Base-by-base conservation (phyloP, 2,888 invertebrate species). In the Caenorhabditis auriculariae region DNA sequence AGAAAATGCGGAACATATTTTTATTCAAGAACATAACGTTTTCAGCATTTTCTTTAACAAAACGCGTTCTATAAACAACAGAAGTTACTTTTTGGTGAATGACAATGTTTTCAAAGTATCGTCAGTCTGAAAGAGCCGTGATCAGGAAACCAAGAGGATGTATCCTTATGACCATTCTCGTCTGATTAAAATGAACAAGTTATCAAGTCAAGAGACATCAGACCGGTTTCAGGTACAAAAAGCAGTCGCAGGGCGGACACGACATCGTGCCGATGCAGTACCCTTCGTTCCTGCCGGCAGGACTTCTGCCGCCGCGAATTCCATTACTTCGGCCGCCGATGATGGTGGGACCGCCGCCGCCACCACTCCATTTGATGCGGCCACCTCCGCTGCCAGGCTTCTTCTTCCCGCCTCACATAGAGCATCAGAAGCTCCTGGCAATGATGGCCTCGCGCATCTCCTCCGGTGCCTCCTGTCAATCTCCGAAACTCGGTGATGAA, bases 211-310 rank as follows among this genome's bases (percentile, higher is more conserved):
- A 12, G 35, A 32, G n/a, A 32, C 35, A 9, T 32, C 35, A 32
- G n/a, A 32, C 35, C 9, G n/a, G 5, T 51, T 51, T 1, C 57
- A 62, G 62, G 24, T 62, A 54, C 54, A 62, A 62, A 42, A 62
- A 62, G 29, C 51, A 50, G 3, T 28, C 38, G 9, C 56, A 54
- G 24, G 42, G 28, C n/a, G 23, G 35, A 9, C 48, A 64, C 9
- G 58, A 64, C 26, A 7, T 61, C 23, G 60, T 61, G 17, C 53
- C 50, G 26, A 50, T 71, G 29, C 66, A 54, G n/a, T 66, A 56
- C 50, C 59, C 62, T 35, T 50, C 66, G 39, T 68, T 63, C 59
- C 37, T 63, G 23, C 54, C 61, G 4, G 58, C 45, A 17, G 57
- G 57, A 41, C 19, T 54, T 9, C 12, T 57, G 15, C 29, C 45